phyloP scores from a whole-genome alignment of 2,888 invertebrate genomes.

The Axea sp. region DNA sequence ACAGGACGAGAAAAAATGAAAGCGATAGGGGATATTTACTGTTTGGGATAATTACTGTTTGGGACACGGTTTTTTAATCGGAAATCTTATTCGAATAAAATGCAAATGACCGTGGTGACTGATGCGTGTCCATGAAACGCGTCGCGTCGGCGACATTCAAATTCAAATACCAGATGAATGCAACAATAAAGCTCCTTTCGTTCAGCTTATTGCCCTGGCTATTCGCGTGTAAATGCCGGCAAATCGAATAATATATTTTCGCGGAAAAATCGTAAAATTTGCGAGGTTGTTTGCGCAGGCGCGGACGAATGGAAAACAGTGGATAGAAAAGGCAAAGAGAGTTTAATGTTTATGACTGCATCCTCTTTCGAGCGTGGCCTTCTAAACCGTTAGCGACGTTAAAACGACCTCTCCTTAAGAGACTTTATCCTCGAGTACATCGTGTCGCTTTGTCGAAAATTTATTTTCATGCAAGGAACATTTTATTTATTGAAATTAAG shows the following conservation, averaged over 20 bases:
- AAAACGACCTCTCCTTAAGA: slow-evolving; percentile 22
- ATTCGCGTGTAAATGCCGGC: slow-evolving; percentile 15
- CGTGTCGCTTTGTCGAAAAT: too few species aligned
- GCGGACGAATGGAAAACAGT: slow-evolving; percentile 6
- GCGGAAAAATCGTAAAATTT: slow-evolving; percentile 38
- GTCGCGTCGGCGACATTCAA: slow-evolving; percentile 12
- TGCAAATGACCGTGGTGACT: slow-evolving; percentile 35
- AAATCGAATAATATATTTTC: slow-evolving; percentile 41
- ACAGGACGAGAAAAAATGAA: slow-evolving; percentile 12
- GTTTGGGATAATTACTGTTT: slow-evolving; percentile 34
- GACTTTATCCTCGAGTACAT: too few species aligned
- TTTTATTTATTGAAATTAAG: too few species aligned
- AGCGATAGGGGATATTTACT: slow-evolving; percentile 26
- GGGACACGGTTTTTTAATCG: slow-evolving; percentile 37
- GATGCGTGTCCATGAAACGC: slow-evolving; percentile 15
- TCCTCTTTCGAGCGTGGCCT: slow-evolving; percentile 26
- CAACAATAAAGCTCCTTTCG: slow-evolving; percentile 25
- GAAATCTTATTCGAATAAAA: slow-evolving; percentile 45
- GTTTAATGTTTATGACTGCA: slow-evolving; percentile 38
- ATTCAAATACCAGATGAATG: slow-evolving; percentile 19
- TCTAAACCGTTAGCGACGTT: slow-evolving; percentile 33
- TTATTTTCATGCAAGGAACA: too few species aligned
- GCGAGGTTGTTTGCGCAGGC: slow-evolving; percentile 9
- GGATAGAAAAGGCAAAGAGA: slow-evolving; percentile 35
- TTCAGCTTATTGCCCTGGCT: slow-evolving; percentile 3